Conservation (phyloP, 2,113 vertebrate species). For the Zonotrichia leucophrys region DNA sequence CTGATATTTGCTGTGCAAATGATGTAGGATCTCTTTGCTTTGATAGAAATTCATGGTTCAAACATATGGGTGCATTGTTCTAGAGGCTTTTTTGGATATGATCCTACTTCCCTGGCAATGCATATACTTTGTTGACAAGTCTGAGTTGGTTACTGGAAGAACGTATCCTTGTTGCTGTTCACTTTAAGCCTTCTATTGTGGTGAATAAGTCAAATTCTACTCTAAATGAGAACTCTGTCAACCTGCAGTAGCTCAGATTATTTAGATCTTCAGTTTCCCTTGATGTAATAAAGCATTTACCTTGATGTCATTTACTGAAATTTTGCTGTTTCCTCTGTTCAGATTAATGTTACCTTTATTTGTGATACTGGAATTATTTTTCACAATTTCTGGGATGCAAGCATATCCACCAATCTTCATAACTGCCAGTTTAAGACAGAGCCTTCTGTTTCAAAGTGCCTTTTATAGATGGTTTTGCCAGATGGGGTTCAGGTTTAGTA, state of each 20-base stretch:
- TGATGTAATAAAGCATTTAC: background rate
- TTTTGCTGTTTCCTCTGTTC: background rate
- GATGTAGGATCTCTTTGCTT: background rate
- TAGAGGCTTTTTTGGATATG: background rate
- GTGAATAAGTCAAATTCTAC: background rate
- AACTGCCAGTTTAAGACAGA: background rate
- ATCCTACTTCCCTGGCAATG: background rate
- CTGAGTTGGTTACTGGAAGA: background rate
- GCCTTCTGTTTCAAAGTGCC: background rate
- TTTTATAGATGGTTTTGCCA: background rate
- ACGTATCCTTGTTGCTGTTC: background rate
- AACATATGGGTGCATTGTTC: background rate
- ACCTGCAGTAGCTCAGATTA: background rate
- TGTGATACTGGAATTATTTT: background rate
- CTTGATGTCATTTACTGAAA: background rate
- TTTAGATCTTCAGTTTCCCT: background rate
- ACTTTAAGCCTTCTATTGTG: background rate
- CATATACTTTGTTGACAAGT: background rate
- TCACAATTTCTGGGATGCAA: background rate
- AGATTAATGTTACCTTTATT: background rate
- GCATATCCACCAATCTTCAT: background rate
- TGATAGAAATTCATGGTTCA: background rate
- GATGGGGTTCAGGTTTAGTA: slow-evolving; percentile 9
- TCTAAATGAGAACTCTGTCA: background rate
- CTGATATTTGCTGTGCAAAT: background rate